Percentiles rank a stretch among this genome's conserved stretches.
These are phyloP conservation scores for Macaria liturata DNA, from an alignment of 2,888 invertebrate genomes.

Conservation along the genomic window DNA sequence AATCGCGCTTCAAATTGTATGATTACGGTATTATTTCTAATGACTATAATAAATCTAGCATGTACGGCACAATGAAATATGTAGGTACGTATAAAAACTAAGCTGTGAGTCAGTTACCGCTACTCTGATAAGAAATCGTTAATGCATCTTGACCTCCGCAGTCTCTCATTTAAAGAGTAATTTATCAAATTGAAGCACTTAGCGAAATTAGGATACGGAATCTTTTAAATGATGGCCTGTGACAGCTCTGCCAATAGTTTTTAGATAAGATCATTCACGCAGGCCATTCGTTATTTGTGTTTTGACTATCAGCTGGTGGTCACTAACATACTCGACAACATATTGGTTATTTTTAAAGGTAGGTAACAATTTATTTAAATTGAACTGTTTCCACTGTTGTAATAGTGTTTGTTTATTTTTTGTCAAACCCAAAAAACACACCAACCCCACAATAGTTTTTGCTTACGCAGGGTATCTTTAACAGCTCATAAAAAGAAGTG, in stretches of 20 bases:
- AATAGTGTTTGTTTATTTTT: too few relatives aligned
- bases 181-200: conserved; percentile 38
- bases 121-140: conserved; percentile 32
- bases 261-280: background rate
- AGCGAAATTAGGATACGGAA: conserved; percentile 34
- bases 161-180: conserved; percentile 26
- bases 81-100: conserved; percentile 25
- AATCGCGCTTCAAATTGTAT: conserved; percentile 15
- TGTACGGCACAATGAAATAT: background rate
- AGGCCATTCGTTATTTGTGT: background rate
- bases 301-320: too few relatives aligned
- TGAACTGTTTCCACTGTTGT: too few relatives aligned
- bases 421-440: too few relatives aligned
- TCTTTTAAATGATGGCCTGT: conserved; percentile 19
- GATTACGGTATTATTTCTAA: conserved; percentile 23
- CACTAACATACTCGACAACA: too few relatives aligned
- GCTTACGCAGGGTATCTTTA: too few relatives aligned
- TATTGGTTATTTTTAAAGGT: too few relatives aligned
- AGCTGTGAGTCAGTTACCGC: conserved; percentile 26
- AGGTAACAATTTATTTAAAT: too few relatives aligned
- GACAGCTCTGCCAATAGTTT: conserved; percentile 10
- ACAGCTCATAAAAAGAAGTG: too few relatives aligned
- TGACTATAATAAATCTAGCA: conserved; percentile 30
- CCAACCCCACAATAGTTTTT: too few relatives aligned
- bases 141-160: conserved; percentile 30